Base-by-base conservation (phyloP, 2,888 invertebrate species). In the Drosophila birchii region DNA sequence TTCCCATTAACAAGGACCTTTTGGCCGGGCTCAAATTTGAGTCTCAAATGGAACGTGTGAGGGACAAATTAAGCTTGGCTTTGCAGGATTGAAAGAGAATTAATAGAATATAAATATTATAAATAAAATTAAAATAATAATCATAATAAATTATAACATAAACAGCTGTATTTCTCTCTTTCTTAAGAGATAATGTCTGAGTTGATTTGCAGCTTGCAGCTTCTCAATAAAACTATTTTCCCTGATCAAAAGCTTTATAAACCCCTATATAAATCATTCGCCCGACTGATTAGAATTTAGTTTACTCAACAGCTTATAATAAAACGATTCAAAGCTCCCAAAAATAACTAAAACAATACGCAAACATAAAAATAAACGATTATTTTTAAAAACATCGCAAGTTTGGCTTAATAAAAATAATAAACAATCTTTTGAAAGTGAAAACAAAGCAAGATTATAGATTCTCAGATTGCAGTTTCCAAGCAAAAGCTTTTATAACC, bases 1-100 rank as follows among this genome's bases (percentile, higher is more conserved):
- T 47, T 55, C 47, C 47, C 47, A 68, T 67, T 67, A 67, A 49
- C 56, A 20, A 49, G 47, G 70, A 41, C 47, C 34, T 47, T 69
- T 14, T 2, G 11, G 11, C n/a, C 26, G 45, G 47, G 34, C 39
- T 55, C 39, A 11, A 55, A 29, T 47, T 29, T 55, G 34, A 41
- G 47, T 20, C 39, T 54, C 45, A 69, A 68, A 55, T 49, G 26
- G 16, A 43, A 41, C 70, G 41, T 55, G 69, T 68, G 69, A 49
- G 5, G 34, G 47, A 67, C 47, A 68, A n/a, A 23, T 45, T 67
- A 45, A 67, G 66, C 53, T 34, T 12, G 43, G 14, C n/a, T 66
- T 23, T 7, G 20, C 8, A 14, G 7, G 7, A 32, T 0, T 0
- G 16, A 8, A 44, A 14, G 12, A 18, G 20, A 26, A 23, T 5